A percentile compares a stretch with the other conserved stretches of the same genome.
Conservation (phyloP, 2,113 vertebrate species). For the Syrmaticus mikado region DNA sequence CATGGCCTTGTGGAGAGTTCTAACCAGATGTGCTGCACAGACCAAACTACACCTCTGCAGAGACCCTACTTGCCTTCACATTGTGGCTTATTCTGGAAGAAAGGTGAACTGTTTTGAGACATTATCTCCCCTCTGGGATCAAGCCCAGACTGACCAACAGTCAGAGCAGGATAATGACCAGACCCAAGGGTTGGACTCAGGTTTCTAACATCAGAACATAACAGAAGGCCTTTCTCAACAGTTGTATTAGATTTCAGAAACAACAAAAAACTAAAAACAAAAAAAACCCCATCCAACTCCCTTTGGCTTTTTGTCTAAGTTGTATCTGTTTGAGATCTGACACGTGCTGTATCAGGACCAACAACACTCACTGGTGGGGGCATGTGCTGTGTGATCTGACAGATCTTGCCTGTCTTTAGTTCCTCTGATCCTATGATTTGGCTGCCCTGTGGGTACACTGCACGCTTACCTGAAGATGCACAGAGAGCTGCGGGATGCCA, state of each 20-base stretch:
- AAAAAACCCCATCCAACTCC: background rate
- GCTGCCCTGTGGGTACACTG: conserved; percentile 33
- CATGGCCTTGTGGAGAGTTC: background rate
- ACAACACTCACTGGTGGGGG: conserved; percentile 22
- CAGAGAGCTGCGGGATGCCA: conserved; percentile 55
- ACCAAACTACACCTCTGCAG: background rate
- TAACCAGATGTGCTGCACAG: background rate
- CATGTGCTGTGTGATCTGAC: conserved; percentile 39
- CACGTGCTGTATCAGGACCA: background rate
- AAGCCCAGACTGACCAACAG: background rate
- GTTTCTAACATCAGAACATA: background rate
- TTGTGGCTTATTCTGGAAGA: background rate
- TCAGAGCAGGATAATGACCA: background rate
- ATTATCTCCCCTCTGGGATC: background rate
- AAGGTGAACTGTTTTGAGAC: background rate
- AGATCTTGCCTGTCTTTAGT: conserved; percentile 14
- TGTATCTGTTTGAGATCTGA: conserved; percentile 32
- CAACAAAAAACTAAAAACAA: background rate
- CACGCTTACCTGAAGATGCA: conserved; percentile 23
- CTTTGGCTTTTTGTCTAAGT: conserved; percentile 41
- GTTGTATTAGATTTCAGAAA: background rate
- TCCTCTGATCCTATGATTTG: conserved; percentile 39
- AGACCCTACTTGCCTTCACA: background rate
- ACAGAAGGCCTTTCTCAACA: background rate
- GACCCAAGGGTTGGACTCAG: background rate